Percentiles rank a stretch among this genome's conserved stretches.
Evolutionary conservation across 1,140 invertebrate genomes (phyloP).

Genomic region (Maniola jurtina): DNA sequence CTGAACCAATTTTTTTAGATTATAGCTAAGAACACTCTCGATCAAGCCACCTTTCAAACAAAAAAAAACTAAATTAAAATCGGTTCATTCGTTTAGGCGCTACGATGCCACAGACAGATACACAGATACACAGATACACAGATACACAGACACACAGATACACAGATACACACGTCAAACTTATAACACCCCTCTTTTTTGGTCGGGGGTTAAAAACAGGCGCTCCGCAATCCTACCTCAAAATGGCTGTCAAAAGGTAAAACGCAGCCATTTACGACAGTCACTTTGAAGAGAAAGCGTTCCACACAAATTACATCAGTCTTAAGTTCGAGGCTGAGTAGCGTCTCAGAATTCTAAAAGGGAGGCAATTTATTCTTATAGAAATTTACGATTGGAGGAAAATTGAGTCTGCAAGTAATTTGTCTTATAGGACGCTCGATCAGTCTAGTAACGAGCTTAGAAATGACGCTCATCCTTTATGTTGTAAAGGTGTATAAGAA

Average conservation of each 20-base stretch:
- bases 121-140: no score
- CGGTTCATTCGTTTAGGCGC: no score
- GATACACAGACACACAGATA: no score
- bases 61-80: no score
- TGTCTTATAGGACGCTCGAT: slow-evolving; percentile 25
- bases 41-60: no score
- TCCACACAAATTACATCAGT: slow-evolving; percentile 28
- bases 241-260: slow-evolving; percentile 13
- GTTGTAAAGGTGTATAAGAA: slow-evolving; percentile 6
- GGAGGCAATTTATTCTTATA: slow-evolving; percentile 11
- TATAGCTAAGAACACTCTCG: no score
- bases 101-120: no score
- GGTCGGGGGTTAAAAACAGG: background rate
- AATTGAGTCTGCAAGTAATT: slow-evolving; percentile 28
- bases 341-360: slow-evolving; percentile 27
- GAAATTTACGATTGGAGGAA: slow-evolving; percentile 13
- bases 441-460: slow-evolving; percentile 15
- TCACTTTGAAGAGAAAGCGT: slow-evolving; percentile 7
- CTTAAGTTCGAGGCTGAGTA: slow-evolving; percentile 21
- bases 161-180: background rate
- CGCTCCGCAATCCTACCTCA: background rate
- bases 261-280: slow-evolving; percentile 12
- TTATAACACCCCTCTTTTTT: no score
- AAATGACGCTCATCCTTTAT: slow-evolving; percentile 15
- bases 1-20: no score